These are phyloP conservation scores for Phyllostomus discolor DNA, from an alignment of 2,113 vertebrate species.

Conservation along the genomic window DNA sequence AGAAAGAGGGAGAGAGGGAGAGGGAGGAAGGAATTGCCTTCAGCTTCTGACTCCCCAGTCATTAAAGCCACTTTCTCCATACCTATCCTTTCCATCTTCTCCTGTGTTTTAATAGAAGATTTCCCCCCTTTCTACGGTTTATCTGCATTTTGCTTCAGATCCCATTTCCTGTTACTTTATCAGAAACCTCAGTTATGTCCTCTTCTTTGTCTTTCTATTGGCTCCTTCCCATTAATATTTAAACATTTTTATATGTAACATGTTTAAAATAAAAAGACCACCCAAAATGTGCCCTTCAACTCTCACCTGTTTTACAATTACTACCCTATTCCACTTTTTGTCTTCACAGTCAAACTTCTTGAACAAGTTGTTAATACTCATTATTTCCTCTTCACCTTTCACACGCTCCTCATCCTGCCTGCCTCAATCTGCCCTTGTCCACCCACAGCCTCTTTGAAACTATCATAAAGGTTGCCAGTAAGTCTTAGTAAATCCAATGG, in stretches of 20 bases:
- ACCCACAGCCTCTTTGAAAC: not conserved
- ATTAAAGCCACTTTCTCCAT: not conserved
- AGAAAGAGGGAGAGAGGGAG: not conserved
- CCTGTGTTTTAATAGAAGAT: not conserved
- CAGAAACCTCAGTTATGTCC: not conserved
- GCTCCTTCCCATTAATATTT: not conserved
- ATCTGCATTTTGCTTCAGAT: not conserved
- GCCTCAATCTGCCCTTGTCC: not conserved
- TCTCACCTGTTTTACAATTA: not conserved
- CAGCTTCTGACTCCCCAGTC: not conserved
- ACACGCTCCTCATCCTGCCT: not conserved
- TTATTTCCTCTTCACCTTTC: not conserved
- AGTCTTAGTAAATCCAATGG: not conserved
- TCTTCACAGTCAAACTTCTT: not conserved
- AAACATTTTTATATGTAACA: not conserved
- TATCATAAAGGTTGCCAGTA: not conserved
- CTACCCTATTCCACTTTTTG: not conserved
- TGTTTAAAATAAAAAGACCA: not conserved
- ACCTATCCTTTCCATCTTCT: not conserved
- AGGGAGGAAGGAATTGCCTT: not conserved
- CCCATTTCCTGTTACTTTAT: not conserved
- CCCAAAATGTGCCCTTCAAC: not conserved
- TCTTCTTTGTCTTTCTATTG: not conserved
- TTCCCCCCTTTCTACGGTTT: not conserved
- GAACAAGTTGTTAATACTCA: not conserved